Conservation (phyloP, 2,797 vertebrate genomes). For the Tachyglossus aculeatus region DNA sequence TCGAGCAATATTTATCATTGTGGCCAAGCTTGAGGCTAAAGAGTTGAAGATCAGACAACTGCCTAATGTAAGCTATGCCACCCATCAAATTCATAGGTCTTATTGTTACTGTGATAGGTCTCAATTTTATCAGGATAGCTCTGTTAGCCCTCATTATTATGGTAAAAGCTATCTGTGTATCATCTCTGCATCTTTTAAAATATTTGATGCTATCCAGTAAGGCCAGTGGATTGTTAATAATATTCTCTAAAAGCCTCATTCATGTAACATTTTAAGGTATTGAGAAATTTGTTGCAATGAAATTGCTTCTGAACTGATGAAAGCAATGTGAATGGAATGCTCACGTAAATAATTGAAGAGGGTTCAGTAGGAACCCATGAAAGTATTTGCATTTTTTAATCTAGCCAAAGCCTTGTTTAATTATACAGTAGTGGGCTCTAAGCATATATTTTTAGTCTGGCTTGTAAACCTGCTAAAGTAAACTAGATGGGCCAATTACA, state of each 20-base stretch:
- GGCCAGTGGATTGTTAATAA: slow-evolving; percentile 12
- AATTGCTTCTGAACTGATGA: slow-evolving; percentile 36
- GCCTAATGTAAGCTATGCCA: no score
- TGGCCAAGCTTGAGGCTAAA: no score
- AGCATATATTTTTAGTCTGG: slow-evolving; percentile 48
- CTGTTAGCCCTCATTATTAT: not conserved
- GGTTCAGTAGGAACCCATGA: slow-evolving; percentile 33
- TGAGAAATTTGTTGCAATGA: slow-evolving; percentile 25
- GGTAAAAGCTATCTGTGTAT: not conserved
- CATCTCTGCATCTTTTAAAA: not conserved
- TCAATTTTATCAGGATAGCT: no score
- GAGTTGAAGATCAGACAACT: no score
- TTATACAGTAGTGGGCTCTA: slow-evolving; percentile 43
- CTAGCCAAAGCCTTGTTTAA: slow-evolving; percentile 50
- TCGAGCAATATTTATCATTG: no score
- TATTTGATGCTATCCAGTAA: slow-evolving; percentile 19
- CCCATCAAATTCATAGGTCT: no score
- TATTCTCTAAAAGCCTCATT: slow-evolving; percentile 14
- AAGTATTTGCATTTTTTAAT: slow-evolving; percentile 43
- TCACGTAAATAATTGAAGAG: slow-evolving; percentile 50
- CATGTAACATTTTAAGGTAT: slow-evolving; percentile 33
- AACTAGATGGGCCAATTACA: slow-evolving; percentile 35
- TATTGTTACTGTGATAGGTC: no score
- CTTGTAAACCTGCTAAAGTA: slow-evolving; percentile 49
- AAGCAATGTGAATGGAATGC: slow-evolving; percentile 21